phyloP scores from a whole-genome alignment of 2,888 invertebrate species.

The Syrphus vitripennis region DNA sequence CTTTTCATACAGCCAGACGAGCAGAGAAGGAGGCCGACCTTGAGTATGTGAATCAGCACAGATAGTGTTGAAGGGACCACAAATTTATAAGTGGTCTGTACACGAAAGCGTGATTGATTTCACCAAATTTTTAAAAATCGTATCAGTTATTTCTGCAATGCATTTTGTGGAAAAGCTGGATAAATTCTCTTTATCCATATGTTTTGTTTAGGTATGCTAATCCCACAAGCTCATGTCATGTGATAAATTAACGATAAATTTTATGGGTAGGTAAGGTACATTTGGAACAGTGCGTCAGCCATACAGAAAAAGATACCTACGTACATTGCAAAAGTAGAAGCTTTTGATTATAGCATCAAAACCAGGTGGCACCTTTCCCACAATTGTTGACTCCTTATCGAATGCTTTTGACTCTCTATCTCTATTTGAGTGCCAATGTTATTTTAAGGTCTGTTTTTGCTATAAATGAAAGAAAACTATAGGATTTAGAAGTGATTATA shows the following conservation, averaged over 20 bases:
- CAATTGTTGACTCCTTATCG: not conserved
- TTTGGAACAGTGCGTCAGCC: slow-evolving; percentile 21
- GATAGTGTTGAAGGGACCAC: too few species aligned
- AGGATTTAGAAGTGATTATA: slow-evolving; percentile 45
- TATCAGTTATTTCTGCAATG: not conserved
- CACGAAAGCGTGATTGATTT: too few species aligned
- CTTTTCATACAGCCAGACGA: too few species aligned
- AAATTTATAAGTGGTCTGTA: too few species aligned
- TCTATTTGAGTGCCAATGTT: slow-evolving; percentile 37
- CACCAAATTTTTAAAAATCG: too few species aligned
- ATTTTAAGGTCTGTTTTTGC: slow-evolving; percentile 36
- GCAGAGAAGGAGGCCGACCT: too few species aligned
- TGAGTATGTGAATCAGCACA: too few species aligned
- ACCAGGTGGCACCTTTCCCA: not conserved
- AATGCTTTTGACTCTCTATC: slow-evolving; percentile 11
- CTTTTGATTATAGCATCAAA: not conserved
- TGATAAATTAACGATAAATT: slow-evolving; percentile 55
- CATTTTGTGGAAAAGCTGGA: not conserved
- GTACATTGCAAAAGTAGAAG: too few species aligned
- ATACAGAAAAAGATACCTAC: not conserved
- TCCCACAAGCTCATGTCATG: slow-evolving; percentile 36
- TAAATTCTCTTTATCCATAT: not conserved
- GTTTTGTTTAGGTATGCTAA: not conserved
- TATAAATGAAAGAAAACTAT: slow-evolving; percentile 22
- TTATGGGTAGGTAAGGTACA: not conserved